Base-by-base conservation (phyloP, 2,888 invertebrate species). In the Dione juno region DNA sequence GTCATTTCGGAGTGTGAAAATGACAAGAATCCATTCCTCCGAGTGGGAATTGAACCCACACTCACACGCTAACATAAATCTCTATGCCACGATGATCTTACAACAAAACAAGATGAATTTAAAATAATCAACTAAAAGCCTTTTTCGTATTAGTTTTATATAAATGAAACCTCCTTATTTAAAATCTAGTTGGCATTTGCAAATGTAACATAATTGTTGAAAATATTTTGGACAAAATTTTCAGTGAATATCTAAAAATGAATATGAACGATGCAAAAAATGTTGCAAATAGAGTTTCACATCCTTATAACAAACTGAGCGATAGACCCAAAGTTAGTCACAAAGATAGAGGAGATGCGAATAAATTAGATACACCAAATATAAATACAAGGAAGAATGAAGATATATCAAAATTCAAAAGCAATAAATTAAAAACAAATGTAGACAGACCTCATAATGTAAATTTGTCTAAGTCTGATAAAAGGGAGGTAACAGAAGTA, bases 101-200 rank as follows among this genome's bases (percentile, higher is more conserved):
- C 28, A 28, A 28, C 28, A 3, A 28, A 28, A 28, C 5, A 28
- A 28, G 5, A 28, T 28, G 5, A 3, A 28, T 28, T 28, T 28
- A 28, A 28, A 28, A 28, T 28, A 28, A 28, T 28, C 28, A 5
- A 28, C 5, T 28, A 28, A 28, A 28, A 28, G 28, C 28, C 28
- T 28, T 28, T 3, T 28, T 28, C 28, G 28, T 28, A 28, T 28
- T 28, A 28, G 5, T 28, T 28, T 2, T 28, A 2, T 2, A 28
- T 5, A 16, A 16, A 50, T 59, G 13, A 59, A 21, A 59, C 48
- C 50, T 64, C 37, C 37, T 64, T 52, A 9, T 10, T 37, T 5
- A 61, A 50, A 52, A 52, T 50, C 52, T 52, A 64, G 64, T 64
- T 64, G 64, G 50, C 50, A 64, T 37, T 40, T 35, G 21, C 13